Evolutionary conservation across 2,888 invertebrate genomes (phyloP).

Genomic region (Tachystola acroxantha): DNA sequence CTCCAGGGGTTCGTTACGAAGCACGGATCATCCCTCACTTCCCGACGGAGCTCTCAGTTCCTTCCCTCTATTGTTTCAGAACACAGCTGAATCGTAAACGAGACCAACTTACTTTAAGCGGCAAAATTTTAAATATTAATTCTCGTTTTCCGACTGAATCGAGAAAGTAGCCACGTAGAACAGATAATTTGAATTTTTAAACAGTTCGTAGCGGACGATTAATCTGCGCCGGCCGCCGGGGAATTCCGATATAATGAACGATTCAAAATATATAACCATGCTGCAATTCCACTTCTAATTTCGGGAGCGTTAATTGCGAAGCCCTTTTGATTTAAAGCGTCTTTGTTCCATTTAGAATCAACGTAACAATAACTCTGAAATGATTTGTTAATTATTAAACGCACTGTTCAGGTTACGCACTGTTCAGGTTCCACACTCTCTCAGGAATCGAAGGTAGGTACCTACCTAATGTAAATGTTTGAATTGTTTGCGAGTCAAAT

Average conservation of each 20-base stretch:
- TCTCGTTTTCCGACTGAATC: constrained; percentile 39
- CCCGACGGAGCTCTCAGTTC: constrained; percentile 23
- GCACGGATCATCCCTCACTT: constrained; percentile 37
- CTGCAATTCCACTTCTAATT: constrained; percentile 27
- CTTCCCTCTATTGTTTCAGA: constrained; percentile 19
- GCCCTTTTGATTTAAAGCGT: constrained; percentile 22
- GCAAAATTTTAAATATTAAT: constrained; percentile 49
- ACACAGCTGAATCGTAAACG: constrained; percentile 11
- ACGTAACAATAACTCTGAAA: constrained; percentile 6
- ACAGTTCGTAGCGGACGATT: constrained; percentile 46
- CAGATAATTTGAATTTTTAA: constrained; percentile 61
- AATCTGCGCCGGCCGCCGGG: constrained; percentile 31
- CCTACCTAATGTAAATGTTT: constrained; percentile 6
- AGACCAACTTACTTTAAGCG: constrained; percentile 18
- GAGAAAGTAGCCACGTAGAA: constrained; percentile 44
- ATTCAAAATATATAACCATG: constrained; percentile 18
- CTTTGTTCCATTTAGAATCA: constrained; percentile 13
- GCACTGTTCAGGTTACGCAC: constrained; percentile 1
- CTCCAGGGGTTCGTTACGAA: constrained; percentile 56
- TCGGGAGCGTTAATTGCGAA: constrained; percentile 24
- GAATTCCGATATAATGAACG: constrained; percentile 28
- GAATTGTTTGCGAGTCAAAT: constrained; percentile 4
- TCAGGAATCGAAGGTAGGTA: neutral
- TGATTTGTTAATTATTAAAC: constrained; percentile 6
- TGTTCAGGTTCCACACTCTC: constrained; percentile 3